A percentile compares a stretch with the other conserved stretches of the same genome.
phyloP scores from a whole-genome alignment of 2,113 vertebrate species.

The Odocoileus virginianus region DNA sequence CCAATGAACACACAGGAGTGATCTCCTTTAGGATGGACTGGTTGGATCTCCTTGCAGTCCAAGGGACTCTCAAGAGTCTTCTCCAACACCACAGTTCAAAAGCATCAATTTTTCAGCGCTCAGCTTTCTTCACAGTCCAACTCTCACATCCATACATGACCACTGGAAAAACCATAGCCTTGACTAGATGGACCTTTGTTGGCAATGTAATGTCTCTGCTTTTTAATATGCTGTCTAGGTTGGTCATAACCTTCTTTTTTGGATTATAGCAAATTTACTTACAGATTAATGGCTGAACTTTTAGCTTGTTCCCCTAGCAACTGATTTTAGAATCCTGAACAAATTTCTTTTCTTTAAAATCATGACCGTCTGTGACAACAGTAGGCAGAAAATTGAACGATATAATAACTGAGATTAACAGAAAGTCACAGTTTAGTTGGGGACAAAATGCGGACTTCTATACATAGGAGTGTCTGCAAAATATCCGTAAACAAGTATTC shows the following conservation, averaged over 20 bases:
- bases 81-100: no score
- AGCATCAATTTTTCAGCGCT: no score
- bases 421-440: neutral
- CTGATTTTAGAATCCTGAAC: neutral
- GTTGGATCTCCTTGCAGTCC: no score
- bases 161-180: no score
- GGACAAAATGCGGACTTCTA: neutral
- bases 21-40: no score
- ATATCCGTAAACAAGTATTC: neutral
- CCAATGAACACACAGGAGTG: no score
- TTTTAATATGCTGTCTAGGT: no score
- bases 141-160: no score
- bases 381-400: neutral
- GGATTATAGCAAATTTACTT: neutral
- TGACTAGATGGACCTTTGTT: no score
- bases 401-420: neutral
- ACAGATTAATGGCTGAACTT: neutral
- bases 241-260: neutral
- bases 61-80: no score
- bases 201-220: no score
- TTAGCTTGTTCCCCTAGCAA: constrained; percentile 14
- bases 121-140: no score
- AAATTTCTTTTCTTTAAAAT: neutral
- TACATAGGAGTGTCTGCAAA: neutral
- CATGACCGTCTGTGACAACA: neutral